A percentile compares a stretch with the other conserved stretches of the same genome.
Evolutionary conservation across 2,113 vertebrate species (phyloP).

Genomic region (Loxodonta africana): DNA sequence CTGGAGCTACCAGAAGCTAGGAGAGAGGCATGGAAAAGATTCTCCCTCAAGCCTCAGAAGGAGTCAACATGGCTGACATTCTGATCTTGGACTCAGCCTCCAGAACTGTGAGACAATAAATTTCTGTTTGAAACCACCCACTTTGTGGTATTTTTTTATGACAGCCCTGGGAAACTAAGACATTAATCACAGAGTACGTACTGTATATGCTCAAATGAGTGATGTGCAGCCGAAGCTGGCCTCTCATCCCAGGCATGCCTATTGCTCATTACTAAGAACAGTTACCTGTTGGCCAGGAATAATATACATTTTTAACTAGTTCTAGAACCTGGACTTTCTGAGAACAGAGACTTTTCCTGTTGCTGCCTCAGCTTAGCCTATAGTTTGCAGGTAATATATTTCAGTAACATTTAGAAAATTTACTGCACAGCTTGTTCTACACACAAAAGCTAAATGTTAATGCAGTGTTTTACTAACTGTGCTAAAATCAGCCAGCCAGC

Average conservation of each 20-base stretch:
- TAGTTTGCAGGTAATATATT: slow-evolving; percentile 77
- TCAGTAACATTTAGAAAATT: slow-evolving; percentile 85
- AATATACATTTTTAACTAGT: slow-evolving; percentile 21
- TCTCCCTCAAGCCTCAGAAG: neutral
- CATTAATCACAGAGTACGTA: neutral
- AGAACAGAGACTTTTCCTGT: slow-evolving; percentile 52
- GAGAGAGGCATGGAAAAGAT: neutral
- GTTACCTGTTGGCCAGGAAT: neutral
- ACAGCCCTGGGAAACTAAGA: neutral
- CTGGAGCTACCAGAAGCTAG: neutral
- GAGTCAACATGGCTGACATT: neutral
- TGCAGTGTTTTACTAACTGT: slow-evolving; percentile 86
- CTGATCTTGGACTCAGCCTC: neutral
- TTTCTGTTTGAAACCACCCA: neutral
- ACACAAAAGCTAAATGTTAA: slow-evolving; percentile 86
- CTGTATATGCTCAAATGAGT: neutral
- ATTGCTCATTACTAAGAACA: neutral
- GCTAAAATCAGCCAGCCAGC: slow-evolving; percentile 87
- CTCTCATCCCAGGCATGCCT: neutral
- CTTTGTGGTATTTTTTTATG: neutral
- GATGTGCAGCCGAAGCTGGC: neutral
- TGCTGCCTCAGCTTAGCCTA: slow-evolving; percentile 71
- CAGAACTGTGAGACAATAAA: neutral
- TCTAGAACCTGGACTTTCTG: slow-evolving; percentile 62
- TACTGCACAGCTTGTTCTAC: slow-evolving; percentile 82